Evolutionary conservation across 2,888 invertebrate species (phyloP).

Genomic region (Synergus itoensis): DNA sequence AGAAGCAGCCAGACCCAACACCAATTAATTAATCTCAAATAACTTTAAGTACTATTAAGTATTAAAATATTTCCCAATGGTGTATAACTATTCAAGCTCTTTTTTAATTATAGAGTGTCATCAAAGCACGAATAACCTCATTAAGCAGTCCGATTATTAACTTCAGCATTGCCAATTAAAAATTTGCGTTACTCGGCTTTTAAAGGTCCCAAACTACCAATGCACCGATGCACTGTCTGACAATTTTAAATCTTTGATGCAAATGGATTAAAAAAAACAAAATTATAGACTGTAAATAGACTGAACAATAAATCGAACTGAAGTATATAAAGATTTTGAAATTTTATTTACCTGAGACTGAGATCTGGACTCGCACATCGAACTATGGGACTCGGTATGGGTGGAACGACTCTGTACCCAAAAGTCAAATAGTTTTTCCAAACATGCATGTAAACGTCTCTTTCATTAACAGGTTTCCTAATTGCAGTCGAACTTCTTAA

Average conservation of each 20-base stretch:
- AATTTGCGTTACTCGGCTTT: conserved; percentile 23
- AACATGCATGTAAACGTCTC: conserved; percentile 96
- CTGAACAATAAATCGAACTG: conserved; percentile 33
- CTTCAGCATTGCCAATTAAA: conserved; percentile 40
- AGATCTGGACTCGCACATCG: conserved; percentile 96
- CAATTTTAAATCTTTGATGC: background rate
- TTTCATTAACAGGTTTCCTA: conserved; percentile 94
- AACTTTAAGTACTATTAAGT: background rate
- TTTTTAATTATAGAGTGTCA: background rate
- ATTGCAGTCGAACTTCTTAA: conserved; percentile 92
- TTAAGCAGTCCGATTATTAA: conserved; percentile 36
- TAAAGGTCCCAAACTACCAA: conserved; percentile 34
- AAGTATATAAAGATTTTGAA: background rate
- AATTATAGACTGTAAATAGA: conserved; percentile 31
- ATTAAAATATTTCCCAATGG: background rate
- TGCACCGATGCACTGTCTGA: conserved; percentile 40
- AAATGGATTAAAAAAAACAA: conserved; percentile 42
- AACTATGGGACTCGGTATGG: conserved; percentile 91
- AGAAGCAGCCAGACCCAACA: background rate
- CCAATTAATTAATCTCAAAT: background rate
- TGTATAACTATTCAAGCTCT: background rate
- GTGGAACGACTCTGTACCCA: conserved; percentile 97
- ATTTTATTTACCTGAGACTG: conserved; percentile 86
- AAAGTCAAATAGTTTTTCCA: conserved; percentile 99
- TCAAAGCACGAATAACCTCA: background rate